Evolutionary conservation across 2,888 invertebrate genomes (phyloP).

Genomic region (Drosophila atripex): DNA sequence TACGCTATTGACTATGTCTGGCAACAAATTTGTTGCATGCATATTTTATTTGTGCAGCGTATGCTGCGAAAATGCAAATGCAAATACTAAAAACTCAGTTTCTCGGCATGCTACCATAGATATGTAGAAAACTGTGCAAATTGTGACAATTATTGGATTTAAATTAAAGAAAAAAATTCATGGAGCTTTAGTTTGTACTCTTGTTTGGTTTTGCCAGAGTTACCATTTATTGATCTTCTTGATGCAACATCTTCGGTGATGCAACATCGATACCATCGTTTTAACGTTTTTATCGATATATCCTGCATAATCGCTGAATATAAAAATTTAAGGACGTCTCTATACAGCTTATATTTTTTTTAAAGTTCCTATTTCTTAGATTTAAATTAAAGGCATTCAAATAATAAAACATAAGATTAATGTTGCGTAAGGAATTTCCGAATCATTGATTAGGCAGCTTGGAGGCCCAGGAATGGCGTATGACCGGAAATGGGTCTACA

Average conservation of each 20-base stretch:
- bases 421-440: conserved; percentile 75
- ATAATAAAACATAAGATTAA: conserved; percentile 62
- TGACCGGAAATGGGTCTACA: conserved; percentile 35
- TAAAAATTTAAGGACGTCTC: too few relatives aligned
- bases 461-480: conserved; percentile 12
- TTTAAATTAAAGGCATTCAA: conserved; percentile 3
- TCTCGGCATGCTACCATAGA: not conserved
- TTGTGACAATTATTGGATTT: conserved; percentile 4
- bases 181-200: too few relatives aligned
- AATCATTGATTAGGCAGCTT: conserved; percentile 72
- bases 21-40: conserved; percentile 63
- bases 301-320: too few relatives aligned
- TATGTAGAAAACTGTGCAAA: not conserved
- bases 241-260: too few relatives aligned
- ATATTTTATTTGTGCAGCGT: conserved; percentile 46
- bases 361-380: not conserved
- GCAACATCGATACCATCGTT: too few relatives aligned
- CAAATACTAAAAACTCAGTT: conserved; percentile 16
- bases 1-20: conserved; percentile 69
- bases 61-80: conserved; percentile 45
- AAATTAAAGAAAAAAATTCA: not conserved
- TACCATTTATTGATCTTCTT: too few relatives aligned
- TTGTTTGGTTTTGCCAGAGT: too few relatives aligned
- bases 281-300: too few relatives aligned
- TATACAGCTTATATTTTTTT: not conserved